Conservation (phyloP, 2,797 vertebrate species). For the Fratercula arctica region DNA sequence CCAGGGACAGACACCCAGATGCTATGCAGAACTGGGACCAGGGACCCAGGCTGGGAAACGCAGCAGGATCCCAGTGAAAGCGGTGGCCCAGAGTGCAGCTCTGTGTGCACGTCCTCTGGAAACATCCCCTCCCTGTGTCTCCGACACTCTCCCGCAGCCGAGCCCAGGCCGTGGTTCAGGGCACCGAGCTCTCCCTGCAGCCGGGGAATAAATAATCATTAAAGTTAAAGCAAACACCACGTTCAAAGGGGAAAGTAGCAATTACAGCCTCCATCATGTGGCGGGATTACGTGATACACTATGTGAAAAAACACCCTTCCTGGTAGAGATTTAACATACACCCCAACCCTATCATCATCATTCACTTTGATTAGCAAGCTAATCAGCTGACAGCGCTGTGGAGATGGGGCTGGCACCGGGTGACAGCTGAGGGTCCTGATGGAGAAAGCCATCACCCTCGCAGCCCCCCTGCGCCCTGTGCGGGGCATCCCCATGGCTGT, state of each 20-base stretch:
- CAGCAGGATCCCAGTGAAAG: background rate
- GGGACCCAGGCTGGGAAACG: accelerated
- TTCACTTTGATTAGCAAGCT: background rate
- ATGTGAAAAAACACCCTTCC: background rate
- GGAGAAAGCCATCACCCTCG: background rate
- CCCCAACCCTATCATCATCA: background rate
- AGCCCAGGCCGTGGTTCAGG: background rate
- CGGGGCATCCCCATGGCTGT: background rate
- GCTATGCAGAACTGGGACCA: background rate
- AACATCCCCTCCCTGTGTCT: background rate
- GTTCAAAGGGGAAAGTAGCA: background rate
- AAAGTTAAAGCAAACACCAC: background rate
- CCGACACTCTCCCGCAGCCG: accelerated
- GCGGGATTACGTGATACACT: background rate
- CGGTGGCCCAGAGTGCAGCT: accelerated
- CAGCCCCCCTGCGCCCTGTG: too few relatives aligned
- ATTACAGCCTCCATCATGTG: background rate
- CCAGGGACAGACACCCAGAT: background rate
- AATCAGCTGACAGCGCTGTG: background rate
- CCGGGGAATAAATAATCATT: background rate
- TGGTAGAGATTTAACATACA: background rate
- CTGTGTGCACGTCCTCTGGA: accelerated
- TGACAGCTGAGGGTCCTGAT: background rate
- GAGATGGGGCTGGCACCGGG: background rate
- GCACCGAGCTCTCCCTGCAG: background rate